Conservation (phyloP, 1,140 invertebrate genomes). For the Caenorhabditis remanei region DNA sequence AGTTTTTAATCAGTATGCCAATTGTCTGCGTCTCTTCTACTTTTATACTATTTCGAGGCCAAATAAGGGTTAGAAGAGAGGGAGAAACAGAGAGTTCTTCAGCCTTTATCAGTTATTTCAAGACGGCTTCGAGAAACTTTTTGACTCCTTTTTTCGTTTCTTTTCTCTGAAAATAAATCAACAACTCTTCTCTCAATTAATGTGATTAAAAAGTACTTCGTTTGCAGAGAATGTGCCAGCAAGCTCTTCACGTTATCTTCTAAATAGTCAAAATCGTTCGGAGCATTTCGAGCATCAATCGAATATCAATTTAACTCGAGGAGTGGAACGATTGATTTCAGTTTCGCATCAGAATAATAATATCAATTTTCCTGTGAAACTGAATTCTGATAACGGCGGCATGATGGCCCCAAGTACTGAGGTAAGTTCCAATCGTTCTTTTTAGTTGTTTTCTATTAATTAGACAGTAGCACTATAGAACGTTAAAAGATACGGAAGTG, state of each 20-base stretch:
- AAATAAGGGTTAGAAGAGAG: slow-evolving; percentile 33
- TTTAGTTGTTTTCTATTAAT: neutral
- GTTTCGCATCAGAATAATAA: neutral
- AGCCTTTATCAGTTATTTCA: slow-evolving; percentile 1
- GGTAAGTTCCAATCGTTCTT: neutral
- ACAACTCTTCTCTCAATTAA: neutral
- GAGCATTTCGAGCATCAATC: neutral
- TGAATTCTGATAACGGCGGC: neutral
- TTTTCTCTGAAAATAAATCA: slow-evolving; percentile 1
- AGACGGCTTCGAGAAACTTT: neutral
- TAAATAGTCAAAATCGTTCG: neutral
- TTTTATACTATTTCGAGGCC: neutral
- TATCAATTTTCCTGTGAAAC: neutral
- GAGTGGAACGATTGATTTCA: neutral
- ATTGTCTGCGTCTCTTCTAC: neutral
- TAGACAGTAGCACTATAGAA: neutral
- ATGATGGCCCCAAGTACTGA: slow-evolving; percentile 50
- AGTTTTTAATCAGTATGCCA: slow-evolving; percentile 27
- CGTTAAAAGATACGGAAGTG: too few relatives aligned
- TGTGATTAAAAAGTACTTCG: neutral
- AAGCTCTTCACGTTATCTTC: neutral
- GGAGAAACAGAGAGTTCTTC: slow-evolving; percentile 25
- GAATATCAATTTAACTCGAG: neutral
- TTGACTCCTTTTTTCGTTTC: slow-evolving; percentile 20
- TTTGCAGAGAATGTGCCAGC: slow-evolving; percentile 44